A percentile compares a stretch with the other conserved stretches of the same genome.
Conservation (phyloP, 1,140 invertebrate genomes). For the Ceratosolen fusciceps region DNA sequence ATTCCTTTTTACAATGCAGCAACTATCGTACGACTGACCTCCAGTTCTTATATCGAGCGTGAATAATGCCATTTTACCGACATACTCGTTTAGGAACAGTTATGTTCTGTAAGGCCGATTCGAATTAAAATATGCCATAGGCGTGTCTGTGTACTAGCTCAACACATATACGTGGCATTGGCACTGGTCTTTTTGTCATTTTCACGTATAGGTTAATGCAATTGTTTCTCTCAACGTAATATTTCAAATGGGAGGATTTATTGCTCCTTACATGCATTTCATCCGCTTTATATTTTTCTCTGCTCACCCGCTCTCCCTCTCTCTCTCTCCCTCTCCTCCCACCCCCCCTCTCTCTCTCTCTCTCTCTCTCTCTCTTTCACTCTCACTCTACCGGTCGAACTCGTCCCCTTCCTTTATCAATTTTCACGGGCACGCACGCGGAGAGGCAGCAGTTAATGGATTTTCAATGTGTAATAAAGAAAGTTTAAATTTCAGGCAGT, state of each 20-base stretch:
- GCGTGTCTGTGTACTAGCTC: no score
- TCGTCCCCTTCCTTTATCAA: background rate
- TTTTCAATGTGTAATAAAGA: background rate
- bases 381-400: background rate
- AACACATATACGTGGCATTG: no score
- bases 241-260: constrained; percentile 25
- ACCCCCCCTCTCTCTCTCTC: background rate
- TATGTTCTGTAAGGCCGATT: no score
- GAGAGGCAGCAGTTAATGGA: background rate
- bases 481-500: background rate
- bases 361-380: background rate
- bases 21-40: no score
- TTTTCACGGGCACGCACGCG: background rate
- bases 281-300: no score
- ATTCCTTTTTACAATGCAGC: no score
- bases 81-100: no score
- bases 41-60: no score
- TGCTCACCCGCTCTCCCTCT: background rate
- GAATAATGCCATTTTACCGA: no score
- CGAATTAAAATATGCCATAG: no score
- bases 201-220: background rate
- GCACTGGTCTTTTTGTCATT: background rate
- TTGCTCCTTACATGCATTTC: background rate
- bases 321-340: background rate
- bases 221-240: background rate